Evolutionary conservation across 1,140 invertebrate genomes (phyloP).

Genomic region (Scaptodrosophila lebanonensis): DNA sequence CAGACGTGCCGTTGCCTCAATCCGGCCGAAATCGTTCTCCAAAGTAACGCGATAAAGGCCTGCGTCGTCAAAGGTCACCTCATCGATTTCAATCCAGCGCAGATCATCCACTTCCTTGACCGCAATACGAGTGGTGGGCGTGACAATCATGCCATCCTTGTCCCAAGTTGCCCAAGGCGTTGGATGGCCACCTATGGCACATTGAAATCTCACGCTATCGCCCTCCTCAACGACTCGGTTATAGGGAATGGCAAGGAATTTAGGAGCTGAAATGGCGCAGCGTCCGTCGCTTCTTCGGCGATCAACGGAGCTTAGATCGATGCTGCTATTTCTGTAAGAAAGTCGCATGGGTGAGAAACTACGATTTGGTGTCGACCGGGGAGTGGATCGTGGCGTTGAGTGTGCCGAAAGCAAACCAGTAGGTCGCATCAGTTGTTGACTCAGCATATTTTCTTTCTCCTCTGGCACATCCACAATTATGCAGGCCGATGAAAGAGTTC

Average conservation of each 20-base stretch:
- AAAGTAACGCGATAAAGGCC: constrained; percentile 88
- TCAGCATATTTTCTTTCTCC: constrained; percentile 86
- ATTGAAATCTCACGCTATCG: constrained; percentile 88
- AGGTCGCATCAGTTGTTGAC: constrained; percentile 82
- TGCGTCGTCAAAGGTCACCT: constrained; percentile 87
- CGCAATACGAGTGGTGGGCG: constrained; percentile 81
- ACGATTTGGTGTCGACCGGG: constrained; percentile 83
- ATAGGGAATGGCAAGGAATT: constrained; percentile 92
- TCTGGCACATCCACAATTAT: constrained; percentile 89
- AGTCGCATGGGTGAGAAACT: constrained; percentile 81
- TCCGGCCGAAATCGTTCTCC: constrained; percentile 89
- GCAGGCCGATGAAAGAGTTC: constrained; percentile 87
- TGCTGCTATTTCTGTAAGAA: constrained; percentile 63
- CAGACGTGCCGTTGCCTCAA: constrained; percentile 87
- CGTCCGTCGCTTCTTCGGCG: constrained; percentile 78
- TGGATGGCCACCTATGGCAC: constrained; percentile 86
- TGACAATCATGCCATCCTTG: constrained; percentile 84
- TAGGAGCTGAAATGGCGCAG: constrained; percentile 80
- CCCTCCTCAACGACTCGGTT: constrained; percentile 90
- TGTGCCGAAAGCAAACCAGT: constrained; percentile 82
- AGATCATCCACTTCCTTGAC: constrained; percentile 87
- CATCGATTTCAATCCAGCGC: constrained; percentile 86
- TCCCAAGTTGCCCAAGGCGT: constrained; percentile 88
- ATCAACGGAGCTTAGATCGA: constrained; percentile 55
- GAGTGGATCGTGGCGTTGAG: constrained; percentile 86